These are phyloP conservation scores for Phoxinus dragarum DNA, from an alignment of 2,797 vertebrate species.

Conservation along the genomic window DNA sequence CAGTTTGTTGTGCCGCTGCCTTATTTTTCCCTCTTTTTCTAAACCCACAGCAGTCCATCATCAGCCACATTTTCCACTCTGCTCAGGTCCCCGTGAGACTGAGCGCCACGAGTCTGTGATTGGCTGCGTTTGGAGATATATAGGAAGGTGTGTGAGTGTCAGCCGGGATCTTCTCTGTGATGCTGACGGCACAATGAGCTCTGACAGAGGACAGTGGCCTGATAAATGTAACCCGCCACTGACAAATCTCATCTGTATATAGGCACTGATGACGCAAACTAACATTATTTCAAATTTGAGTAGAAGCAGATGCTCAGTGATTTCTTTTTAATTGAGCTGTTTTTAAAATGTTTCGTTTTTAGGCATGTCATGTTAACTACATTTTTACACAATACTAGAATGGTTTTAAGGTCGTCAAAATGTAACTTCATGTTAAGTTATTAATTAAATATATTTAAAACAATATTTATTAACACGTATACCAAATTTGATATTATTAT, in stretches of 20 bases:
- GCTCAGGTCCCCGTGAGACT: background rate
- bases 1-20: slow-evolving; percentile 46
- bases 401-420: background rate
- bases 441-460: background rate
- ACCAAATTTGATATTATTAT: background rate
- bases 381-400: background rate
- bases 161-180: slow-evolving; percentile 38
- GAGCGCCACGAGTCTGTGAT: slow-evolving; percentile 7
- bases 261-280: background rate
- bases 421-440: background rate
- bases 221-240: slow-evolving; percentile 26
- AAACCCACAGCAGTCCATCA: slow-evolving; percentile 56
- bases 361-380: background rate
- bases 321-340: background rate
- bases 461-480: background rate
- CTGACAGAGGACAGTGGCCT: slow-evolving; percentile 47
- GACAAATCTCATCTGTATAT: slow-evolving; percentile 46
- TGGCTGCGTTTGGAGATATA: slow-evolving; percentile 45
- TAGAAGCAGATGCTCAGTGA: slow-evolving; percentile 3
- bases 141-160: slow-evolving; percentile 53
- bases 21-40: slow-evolving; percentile 46
- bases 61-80: slow-evolving; percentile 21
- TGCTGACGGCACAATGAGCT: slow-evolving; percentile 44
- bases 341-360: background rate
- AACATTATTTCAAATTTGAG: background rate